A percentile compares a stretch with the other conserved stretches of the same genome.
phyloP scores from a whole-genome alignment of 2,888 invertebrate genomes.

The Eilema griseolum region DNA sequence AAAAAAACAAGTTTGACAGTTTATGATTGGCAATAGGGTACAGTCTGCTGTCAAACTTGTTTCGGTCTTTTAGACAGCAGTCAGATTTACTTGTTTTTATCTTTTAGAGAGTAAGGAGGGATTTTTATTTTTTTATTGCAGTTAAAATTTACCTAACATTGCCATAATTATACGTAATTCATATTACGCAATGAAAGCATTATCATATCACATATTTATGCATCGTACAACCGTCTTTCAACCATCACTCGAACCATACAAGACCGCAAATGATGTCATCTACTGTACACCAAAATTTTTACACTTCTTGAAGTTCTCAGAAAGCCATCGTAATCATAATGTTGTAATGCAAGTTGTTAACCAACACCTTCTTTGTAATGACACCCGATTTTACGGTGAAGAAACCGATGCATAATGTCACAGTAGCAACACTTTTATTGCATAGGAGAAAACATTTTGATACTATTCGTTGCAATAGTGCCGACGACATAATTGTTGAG shows the following conservation, averaged over 20 bases:
- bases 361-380: neutral
- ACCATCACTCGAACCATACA: neutral
- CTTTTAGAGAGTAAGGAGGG: too few species aligned
- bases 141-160: too few species aligned
- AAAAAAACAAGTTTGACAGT: too few species aligned
- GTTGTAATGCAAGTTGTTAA: neutral
- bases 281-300: neutral
- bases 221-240: neutral
- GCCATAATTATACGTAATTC: too few species aligned
- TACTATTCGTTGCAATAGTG: neutral
- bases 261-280: neutral
- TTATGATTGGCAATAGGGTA: too few species aligned
- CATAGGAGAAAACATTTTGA: neutral
- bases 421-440: neutral
- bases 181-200: too few species aligned
- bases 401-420: neutral
- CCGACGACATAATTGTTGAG: neutral
- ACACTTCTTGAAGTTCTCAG: neutral
- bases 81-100: too few species aligned
- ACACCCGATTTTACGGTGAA: slow-evolving; percentile 1
- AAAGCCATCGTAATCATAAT: neutral
- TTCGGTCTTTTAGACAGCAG: too few species aligned
- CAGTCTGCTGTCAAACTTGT: too few species aligned
- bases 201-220: too few species aligned
- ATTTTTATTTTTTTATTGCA: too few species aligned